These are phyloP conservation scores for Monochamus saltuarius DNA, from an alignment of 1,140 invertebrate species.

Conservation along the genomic window DNA sequence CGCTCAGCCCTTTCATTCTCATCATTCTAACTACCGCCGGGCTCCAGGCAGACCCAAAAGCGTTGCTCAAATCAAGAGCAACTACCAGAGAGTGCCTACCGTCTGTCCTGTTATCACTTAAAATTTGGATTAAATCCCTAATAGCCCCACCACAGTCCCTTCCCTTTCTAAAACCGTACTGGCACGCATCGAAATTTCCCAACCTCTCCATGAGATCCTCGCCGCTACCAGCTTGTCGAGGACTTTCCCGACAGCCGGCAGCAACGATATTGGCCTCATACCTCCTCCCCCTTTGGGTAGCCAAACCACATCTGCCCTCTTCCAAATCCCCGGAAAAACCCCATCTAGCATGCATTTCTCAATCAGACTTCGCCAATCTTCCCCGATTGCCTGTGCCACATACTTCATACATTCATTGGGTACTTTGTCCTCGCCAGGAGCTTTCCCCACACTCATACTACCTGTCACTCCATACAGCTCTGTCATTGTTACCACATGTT, in stretches of 20 bases:
- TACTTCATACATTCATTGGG: too few relatives aligned
- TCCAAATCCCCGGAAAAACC: not conserved
- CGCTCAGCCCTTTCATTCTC: not conserved
- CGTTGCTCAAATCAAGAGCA: constrained; percentile 21
- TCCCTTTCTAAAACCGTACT: constrained; percentile 27
- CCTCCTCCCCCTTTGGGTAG: not conserved
- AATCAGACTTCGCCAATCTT: not conserved
- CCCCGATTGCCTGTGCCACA: too few relatives aligned
- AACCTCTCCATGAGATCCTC: not conserved
- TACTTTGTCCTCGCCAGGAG: too few relatives aligned
- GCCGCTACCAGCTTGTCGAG: not conserved
- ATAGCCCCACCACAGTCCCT: constrained; percentile 14
- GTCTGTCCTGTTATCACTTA: constrained; percentile 1
- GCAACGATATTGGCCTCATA: constrained; percentile 1
- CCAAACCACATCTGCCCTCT: constrained; percentile 1
- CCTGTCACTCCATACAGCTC: too few relatives aligned
- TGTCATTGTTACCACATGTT: too few relatives aligned
- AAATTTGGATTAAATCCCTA: not conserved
- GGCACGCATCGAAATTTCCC: not conserved
- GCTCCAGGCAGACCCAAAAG: constrained; percentile 23
- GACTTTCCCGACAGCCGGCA: constrained; percentile 4
- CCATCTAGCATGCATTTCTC: not conserved
- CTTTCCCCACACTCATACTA: too few relatives aligned
- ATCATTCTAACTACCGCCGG: not conserved
- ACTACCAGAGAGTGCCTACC: constrained; percentile 14